These are phyloP conservation scores for Elysia chlorotica DNA, from an alignment of 1,140 invertebrate species.

Conservation along the genomic window DNA sequence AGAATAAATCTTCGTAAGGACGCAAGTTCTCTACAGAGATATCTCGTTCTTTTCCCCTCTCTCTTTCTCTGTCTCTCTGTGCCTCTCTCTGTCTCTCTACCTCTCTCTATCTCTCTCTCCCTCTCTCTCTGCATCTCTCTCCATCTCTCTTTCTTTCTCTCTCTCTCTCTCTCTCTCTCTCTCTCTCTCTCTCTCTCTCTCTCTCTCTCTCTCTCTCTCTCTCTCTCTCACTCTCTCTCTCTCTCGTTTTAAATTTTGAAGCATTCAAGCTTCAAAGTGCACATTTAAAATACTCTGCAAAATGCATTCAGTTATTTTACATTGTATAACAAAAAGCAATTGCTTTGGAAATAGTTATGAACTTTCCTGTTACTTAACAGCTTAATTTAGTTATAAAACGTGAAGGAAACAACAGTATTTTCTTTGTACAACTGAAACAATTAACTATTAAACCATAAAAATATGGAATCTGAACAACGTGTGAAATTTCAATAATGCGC, in stretches of 20 bases:
- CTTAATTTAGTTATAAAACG: neutral
- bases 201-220: conserved; percentile 2
- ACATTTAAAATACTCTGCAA: no score
- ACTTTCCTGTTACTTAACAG: neutral
- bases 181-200: neutral
- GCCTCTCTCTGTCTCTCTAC: neutral
- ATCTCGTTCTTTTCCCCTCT: neutral
- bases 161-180: conserved; percentile 3
- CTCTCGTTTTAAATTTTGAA: neutral
- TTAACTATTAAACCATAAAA: no score
- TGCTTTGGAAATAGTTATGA: neutral
- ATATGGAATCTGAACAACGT: no score
- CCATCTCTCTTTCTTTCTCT: neutral
- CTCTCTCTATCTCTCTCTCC: neutral
- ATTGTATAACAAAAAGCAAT: neutral
- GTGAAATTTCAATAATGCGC: no score
- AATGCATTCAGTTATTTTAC: neutral
- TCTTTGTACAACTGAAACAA: neutral
- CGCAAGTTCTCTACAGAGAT: no score
- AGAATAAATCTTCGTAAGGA: no score
- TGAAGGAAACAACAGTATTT: neutral
- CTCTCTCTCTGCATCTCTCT: neutral
- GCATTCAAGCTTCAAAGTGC: no score
- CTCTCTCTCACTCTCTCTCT: neutral
- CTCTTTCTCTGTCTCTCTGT: neutral